A percentile compares a stretch with the other conserved stretches of the same genome.
Conservation (phyloP, 2,797 vertebrate genomes). For the Clarias laeviceps region DNA sequence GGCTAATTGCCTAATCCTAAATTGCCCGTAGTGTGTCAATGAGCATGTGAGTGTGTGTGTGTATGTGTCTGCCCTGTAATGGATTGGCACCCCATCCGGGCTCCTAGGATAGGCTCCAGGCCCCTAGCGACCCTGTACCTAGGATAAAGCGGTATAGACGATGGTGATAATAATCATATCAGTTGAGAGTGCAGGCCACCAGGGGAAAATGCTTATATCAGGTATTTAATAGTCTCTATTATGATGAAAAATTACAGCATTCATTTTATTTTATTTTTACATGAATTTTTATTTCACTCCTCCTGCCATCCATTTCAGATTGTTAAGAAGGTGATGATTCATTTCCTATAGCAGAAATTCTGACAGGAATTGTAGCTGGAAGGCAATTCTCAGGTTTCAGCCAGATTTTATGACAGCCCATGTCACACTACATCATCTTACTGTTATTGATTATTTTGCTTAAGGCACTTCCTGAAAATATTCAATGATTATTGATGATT, state of each 20-base stretch:
- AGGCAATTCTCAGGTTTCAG: too few species aligned
- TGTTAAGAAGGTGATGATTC: not conserved
- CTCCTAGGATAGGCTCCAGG: too few species aligned
- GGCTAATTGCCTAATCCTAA: too few species aligned
- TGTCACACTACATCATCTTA: not conserved
- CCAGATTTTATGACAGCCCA: not conserved
- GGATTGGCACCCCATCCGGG: too few species aligned
- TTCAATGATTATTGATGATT: not conserved
- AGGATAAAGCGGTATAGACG: too few species aligned
- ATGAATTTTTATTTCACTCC: not conserved
- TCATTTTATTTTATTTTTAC: not conserved
- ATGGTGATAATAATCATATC: too few species aligned
- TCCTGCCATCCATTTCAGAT: not conserved
- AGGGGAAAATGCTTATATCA: not conserved
- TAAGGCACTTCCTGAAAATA: not conserved
- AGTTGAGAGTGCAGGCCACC: not conserved
- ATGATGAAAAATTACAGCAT: not conserved
- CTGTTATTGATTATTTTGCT: not conserved
- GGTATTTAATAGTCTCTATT: not conserved
- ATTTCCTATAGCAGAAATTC: not conserved
- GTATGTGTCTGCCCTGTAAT: too few species aligned
- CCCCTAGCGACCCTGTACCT: too few species aligned
- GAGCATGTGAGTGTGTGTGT: too few species aligned
- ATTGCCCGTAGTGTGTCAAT: too few species aligned
- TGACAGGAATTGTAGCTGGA: not conserved